Conservation (phyloP, 2,888 invertebrate species). For the Pherbina coryleti region DNA sequence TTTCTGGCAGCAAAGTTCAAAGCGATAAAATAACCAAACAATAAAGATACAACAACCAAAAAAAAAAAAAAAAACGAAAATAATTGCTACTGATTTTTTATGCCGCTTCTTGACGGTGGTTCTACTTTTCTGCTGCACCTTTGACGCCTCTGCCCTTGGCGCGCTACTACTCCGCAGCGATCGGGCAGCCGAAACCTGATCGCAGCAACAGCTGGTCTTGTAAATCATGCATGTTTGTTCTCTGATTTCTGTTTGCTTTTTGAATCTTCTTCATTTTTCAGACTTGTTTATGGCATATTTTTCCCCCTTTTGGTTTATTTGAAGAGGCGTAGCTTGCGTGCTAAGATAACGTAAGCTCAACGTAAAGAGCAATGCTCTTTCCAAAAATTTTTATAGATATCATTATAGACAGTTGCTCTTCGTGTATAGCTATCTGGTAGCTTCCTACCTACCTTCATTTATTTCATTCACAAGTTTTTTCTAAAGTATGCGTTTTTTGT, state of each 20-base stretch:
- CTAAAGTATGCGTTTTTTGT: neutral
- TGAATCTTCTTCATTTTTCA: neutral
- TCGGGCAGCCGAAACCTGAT: slow-evolving; percentile 1
- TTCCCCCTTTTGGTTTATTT: neutral
- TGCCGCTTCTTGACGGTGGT: neutral
- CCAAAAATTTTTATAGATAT: no score
- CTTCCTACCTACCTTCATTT: neutral
- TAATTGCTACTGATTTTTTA: neutral
- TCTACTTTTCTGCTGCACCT: neutral
- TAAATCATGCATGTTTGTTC: neutral
- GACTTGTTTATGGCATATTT: neutral
- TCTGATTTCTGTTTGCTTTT: neutral
- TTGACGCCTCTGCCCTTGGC: neutral
- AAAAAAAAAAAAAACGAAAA: neutral
- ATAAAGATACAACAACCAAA: neutral
- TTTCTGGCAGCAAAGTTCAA: neutral
- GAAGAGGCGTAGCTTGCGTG: no score
- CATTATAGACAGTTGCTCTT: no score
- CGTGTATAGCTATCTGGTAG: neutral
- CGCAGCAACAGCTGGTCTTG: slow-evolving; percentile 20
- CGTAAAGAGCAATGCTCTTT: neutral
- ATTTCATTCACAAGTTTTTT: slow-evolving; percentile 8
- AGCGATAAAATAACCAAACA: neutral
- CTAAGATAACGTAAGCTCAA: neutral
- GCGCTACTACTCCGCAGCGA: neutral